Percentiles rank a stretch among this genome's conserved stretches.
Evolutionary conservation across 2,797 vertebrate species (phyloP).

Genomic region (Hydrolagus colliei): DNA sequence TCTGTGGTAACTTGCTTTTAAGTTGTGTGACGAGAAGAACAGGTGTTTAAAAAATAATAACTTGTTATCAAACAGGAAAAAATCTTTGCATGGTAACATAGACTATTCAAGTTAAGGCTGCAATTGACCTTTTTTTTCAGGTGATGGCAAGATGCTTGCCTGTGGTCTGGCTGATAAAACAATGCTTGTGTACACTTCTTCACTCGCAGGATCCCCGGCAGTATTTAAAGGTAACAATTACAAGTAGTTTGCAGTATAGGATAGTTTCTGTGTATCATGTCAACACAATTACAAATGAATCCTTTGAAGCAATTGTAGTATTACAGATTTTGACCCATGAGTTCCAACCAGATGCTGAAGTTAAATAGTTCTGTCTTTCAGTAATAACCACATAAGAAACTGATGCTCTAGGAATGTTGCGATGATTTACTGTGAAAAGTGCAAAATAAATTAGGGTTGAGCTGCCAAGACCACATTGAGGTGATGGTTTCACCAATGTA

Average conservation of each 20-base stretch:
- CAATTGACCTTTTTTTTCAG: slow-evolving; percentile 51
- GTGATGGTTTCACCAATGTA: too few relatives aligned
- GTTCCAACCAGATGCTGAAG: too few relatives aligned
- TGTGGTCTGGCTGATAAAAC: slow-evolving; percentile 74
- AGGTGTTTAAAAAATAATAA: neutral
- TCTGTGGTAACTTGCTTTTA: too few relatives aligned
- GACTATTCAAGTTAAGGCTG: neutral
- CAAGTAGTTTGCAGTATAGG: neutral
- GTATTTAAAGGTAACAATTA: slow-evolving; percentile 69
- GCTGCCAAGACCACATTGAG: too few relatives aligned
- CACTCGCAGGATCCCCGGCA: slow-evolving; percentile 53
- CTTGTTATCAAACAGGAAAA: neutral
- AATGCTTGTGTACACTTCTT: slow-evolving; percentile 63
- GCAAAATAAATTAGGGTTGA: too few relatives aligned
- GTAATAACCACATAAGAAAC: too few relatives aligned
- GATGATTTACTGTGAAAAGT: too few relatives aligned
- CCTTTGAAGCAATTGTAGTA: neutral
- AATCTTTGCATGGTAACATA: neutral
- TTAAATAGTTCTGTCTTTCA: too few relatives aligned
- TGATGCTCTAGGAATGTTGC: too few relatives aligned
- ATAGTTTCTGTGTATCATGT: neutral
- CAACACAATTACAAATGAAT: neutral
- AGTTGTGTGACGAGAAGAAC: too few relatives aligned
- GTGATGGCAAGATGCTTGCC: slow-evolving; percentile 71
- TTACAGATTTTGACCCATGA: too few relatives aligned